Evolutionary conservation across 2,797 vertebrate species (phyloP).

Genomic region (Halcyon badia): DNA sequence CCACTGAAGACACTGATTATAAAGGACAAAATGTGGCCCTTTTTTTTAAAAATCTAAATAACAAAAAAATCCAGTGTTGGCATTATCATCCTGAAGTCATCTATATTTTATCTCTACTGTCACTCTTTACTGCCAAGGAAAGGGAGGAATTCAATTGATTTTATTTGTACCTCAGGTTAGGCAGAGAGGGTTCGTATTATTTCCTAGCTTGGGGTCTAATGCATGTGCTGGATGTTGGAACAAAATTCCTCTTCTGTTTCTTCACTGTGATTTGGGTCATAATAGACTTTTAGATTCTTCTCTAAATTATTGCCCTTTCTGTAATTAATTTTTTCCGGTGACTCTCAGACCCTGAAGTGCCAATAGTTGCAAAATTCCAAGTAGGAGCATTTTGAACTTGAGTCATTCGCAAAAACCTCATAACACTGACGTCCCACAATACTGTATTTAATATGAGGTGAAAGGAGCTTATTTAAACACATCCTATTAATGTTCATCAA

Average conservation of each 20-base stretch:
- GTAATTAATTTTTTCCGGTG: conserved; percentile 7
- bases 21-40: neutral
- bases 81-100: neutral
- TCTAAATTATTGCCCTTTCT: neutral
- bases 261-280: neutral
- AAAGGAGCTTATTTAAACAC: conserved; percentile 39
- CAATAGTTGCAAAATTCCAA: neutral
- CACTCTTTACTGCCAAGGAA: neutral
- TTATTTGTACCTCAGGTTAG: conserved; percentile 15
- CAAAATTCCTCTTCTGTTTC: neutral
- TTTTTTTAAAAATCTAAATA: neutral
- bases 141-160: neutral
- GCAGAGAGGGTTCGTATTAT: neutral
- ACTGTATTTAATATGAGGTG: neutral
- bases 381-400: conserved; percentile 19
- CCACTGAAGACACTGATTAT: neutral
- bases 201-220: conserved; percentile 3
- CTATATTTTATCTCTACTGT: neutral
- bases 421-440: conserved; percentile 2
- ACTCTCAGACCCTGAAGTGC: neutral
- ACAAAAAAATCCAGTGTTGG: neutral
- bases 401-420: neutral
- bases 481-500: neutral
- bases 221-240: neutral
- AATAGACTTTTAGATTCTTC: conserved; percentile 16